These are phyloP conservation scores for Bubo scandiacus DNA, from an alignment of 2,113 vertebrate genomes.

Conservation along the genomic window DNA sequence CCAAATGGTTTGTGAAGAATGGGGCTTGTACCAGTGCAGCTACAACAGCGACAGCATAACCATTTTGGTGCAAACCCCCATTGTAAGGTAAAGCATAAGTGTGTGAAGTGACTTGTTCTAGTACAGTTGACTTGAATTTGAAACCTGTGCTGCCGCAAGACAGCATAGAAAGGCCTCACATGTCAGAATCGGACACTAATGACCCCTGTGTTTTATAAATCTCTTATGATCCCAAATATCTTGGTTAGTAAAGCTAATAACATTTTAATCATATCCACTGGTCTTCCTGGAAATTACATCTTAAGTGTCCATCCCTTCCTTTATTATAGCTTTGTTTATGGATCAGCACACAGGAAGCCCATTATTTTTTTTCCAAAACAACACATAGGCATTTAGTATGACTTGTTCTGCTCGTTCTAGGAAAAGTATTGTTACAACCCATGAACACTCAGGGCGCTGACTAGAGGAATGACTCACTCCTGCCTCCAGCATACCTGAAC, in stretches of 20 bases:
- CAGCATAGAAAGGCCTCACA: background rate
- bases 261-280: background rate
- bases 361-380: background rate
- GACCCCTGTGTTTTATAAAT: background rate
- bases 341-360: constrained; percentile 6
- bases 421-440: background rate
- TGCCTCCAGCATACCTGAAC: constrained; percentile 2
- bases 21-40: background rate
- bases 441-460: background rate
- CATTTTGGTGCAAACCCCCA: background rate
- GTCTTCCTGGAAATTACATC: background rate
- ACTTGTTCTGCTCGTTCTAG: constrained; percentile 25
- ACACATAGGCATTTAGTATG: background rate
- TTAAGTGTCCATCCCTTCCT: background rate
- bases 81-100: background rate
- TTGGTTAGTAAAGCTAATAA: background rate
- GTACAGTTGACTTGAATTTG: background rate
- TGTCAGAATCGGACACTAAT: background rate
- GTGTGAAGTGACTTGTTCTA: background rate
- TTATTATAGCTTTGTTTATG: background rate
- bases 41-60: background rate
- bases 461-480: constrained; percentile 26
- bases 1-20: background rate
- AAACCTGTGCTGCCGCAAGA: background rate
- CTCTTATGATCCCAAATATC: background rate